Evolutionary conservation across 1,140 invertebrate species (phyloP).

Genomic region (Halesus radiatus): DNA sequence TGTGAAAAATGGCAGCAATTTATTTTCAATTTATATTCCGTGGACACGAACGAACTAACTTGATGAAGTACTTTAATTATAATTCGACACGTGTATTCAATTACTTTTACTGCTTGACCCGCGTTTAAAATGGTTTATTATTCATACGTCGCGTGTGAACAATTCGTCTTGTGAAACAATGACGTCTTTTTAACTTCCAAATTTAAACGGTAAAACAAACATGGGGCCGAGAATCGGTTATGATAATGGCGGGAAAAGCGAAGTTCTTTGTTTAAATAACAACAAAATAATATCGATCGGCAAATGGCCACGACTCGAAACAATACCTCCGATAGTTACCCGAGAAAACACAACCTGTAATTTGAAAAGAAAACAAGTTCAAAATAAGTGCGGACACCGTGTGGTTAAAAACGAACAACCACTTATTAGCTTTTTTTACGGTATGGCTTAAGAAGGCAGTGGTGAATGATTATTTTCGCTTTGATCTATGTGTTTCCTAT

Average conservation of each 20-base stretch:
- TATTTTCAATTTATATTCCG: no score
- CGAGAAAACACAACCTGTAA: slow-evolving; percentile 42
- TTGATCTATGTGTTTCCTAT: no score
- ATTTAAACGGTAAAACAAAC: slow-evolving; percentile 33
- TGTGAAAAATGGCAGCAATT: no score
- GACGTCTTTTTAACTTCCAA: neutral
- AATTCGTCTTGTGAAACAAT: slow-evolving; percentile 19
- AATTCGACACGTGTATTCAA: no score
- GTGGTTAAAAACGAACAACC: neutral
- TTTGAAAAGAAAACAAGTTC: slow-evolving; percentile 30
- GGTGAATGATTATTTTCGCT: no score
- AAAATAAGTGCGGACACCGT: slow-evolving; percentile 4
- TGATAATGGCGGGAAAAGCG: slow-evolving; percentile 28
- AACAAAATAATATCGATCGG: slow-evolving; percentile 37
- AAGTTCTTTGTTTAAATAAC: slow-evolving; percentile 37
- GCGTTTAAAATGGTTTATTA: neutral
- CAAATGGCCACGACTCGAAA: slow-evolving; percentile 26
- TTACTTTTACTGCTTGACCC: no score
- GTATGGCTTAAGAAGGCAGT: no score
- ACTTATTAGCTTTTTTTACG: no score
- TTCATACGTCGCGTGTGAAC: slow-evolving; percentile 16
- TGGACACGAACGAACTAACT: no score
- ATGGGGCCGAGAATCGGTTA: slow-evolving; percentile 7
- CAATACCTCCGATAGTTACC: slow-evolving; percentile 29
- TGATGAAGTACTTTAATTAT: no score